Percentiles rank a stretch among this genome's conserved stretches.
These are phyloP conservation scores for Imbricaverruca yamaguchii DNA, from an alignment of 2,888 invertebrate genomes.

Conservation along the genomic window DNA sequence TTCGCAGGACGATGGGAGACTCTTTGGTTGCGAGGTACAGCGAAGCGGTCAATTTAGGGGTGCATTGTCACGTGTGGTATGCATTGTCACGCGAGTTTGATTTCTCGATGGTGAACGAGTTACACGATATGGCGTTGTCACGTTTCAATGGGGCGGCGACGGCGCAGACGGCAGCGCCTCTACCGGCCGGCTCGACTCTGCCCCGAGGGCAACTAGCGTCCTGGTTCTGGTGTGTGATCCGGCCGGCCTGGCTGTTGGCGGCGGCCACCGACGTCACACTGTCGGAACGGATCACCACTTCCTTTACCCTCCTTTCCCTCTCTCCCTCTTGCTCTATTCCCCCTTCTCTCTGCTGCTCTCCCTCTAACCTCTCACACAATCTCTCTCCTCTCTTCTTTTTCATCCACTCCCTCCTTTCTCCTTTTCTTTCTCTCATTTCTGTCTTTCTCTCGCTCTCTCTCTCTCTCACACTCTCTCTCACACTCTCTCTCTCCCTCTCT, in stretches of 20 bases:
- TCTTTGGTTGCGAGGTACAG: constrained; percentile 21
- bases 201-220: too few relatives aligned
- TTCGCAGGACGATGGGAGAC: not conserved
- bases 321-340: not conserved
- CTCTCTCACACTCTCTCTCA: not conserved
- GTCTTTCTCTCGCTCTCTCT: not conserved
- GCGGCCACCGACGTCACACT: too few relatives aligned
- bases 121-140: constrained; percentile 1
- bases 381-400: not conserved
- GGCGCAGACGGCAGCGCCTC: not conserved
- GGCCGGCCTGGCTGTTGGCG: too few relatives aligned
- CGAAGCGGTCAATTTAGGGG: not conserved
- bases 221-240: too few relatives aligned
- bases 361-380: not conserved
- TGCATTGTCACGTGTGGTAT: not conserved
- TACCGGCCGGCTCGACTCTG: too few relatives aligned
- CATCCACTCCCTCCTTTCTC: not conserved
- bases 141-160: not conserved
- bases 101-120: not conserved
- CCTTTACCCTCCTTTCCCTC: too few relatives aligned
- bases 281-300: too few relatives aligned
- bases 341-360: not conserved
- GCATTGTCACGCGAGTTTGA: not conserved
- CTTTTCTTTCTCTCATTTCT: not conserved
- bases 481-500: not conserved